Percentiles rank a stretch among this genome's conserved stretches.
Conservation (phyloP, 2,888 invertebrate species). For the Trachelus stipa region DNA sequence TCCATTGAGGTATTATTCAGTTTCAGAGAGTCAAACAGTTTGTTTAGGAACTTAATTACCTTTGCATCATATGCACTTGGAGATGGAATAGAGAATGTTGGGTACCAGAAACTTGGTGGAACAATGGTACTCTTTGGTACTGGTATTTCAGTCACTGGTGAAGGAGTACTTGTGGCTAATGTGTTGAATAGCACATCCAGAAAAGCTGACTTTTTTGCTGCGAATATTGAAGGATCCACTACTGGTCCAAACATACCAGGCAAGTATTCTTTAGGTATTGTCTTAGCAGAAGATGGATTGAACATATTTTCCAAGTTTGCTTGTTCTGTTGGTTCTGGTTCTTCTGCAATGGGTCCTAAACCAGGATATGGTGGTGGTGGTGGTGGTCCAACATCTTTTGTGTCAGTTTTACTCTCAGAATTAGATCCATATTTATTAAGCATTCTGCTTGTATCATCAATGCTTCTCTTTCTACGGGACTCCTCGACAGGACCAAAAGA, state of each 20-base stretch:
- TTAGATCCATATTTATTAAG: conserved; percentile 15
- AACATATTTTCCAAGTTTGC: neutral
- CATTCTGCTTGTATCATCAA: conserved; percentile 14
- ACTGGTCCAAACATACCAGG: conserved; percentile 45
- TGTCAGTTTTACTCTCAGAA: conserved; percentile 17
- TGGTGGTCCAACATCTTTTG: conserved; percentile 15
- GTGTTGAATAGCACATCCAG: conserved; percentile 55
- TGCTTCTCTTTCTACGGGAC: conserved; percentile 24
- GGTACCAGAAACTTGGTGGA: conserved; percentile 58
- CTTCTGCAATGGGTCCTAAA: conserved; percentile 48
- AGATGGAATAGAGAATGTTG: conserved; percentile 47
- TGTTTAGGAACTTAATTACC: conserved; percentile 52
- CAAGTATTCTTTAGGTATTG: conserved; percentile 41
- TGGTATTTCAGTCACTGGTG: conserved; percentile 37
- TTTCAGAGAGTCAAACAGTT: conserved; percentile 52
- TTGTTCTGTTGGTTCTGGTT: conserved; percentile 34
- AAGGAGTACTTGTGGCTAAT: conserved; percentile 46
- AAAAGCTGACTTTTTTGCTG: conserved; percentile 53
- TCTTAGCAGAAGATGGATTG: conserved; percentile 9
- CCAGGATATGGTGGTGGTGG: conserved; percentile 50
- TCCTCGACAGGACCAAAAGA: conserved; percentile 14
- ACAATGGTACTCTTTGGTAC: conserved; percentile 56
- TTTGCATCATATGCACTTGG: conserved; percentile 57
- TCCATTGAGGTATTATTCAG: conserved; percentile 39
- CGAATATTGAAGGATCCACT: conserved; percentile 50